These are phyloP conservation scores for Eucriotettix oculatus DNA, from an alignment of 2,888 invertebrate genomes.

Conservation along the genomic window DNA sequence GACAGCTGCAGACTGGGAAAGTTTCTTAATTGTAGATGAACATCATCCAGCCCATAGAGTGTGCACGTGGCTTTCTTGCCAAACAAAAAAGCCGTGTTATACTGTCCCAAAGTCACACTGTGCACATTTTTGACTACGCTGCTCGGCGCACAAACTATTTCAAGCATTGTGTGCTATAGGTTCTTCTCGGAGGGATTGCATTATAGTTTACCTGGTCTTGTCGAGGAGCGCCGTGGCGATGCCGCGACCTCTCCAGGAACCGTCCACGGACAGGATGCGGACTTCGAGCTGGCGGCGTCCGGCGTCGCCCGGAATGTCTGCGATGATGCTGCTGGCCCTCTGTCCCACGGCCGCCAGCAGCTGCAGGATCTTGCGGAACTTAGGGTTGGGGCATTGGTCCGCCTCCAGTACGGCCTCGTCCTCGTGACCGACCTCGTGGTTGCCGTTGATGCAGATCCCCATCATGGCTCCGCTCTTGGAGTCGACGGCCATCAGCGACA, in stretches of 20 bases:
- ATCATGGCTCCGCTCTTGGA: conserved; percentile 34
- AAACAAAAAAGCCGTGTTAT: too few relatives aligned
- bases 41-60: too few relatives aligned
- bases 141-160: too few relatives aligned
- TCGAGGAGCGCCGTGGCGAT: conserved; percentile 44
- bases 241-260: conserved; percentile 44
- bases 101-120: too few relatives aligned
- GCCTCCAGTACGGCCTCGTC: conserved; percentile 26
- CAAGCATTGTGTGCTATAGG: too few relatives aligned
- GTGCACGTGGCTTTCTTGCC: too few relatives aligned
- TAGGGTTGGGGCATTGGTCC: conserved; percentile 35
- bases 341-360: conserved; percentile 39
- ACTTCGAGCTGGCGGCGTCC: conserved; percentile 38
- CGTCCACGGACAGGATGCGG: conserved; percentile 49
- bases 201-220: conserved; percentile 49
- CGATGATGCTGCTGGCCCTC: conserved; percentile 22
- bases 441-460: conserved; percentile 37
- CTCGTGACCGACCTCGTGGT: conserved; percentile 20
- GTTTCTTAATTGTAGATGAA: too few relatives aligned
- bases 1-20: too few relatives aligned
- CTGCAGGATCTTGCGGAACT: conserved; percentile 46
- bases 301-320: conserved; percentile 21
- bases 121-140: too few relatives aligned
- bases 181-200: too few relatives aligned
- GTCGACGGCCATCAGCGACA: conserved; percentile 46